Base-by-base conservation (phyloP, 2,113 vertebrate species). In the Monopterus albus region DNA sequence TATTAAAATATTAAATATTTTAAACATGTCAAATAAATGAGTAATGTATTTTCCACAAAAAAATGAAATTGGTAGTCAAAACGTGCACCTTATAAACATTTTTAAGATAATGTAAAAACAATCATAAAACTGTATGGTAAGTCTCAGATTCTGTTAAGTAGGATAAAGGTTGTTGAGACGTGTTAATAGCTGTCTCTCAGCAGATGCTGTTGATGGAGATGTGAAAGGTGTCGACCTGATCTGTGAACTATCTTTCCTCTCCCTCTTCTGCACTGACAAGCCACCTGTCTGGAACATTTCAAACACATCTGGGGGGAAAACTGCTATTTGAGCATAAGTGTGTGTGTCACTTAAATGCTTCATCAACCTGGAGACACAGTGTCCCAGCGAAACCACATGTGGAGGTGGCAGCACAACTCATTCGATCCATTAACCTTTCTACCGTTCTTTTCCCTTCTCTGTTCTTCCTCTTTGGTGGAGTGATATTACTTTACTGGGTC, bases 401-500 rank as follows among this genome's bases (percentile, higher is more conserved):
- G 66, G 75, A 81, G 75, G 88, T 76, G 76, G 80, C 38, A 53
- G 56, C 53, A 21, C 31, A 46, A 65, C 53, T 83, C 79, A 66
- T 75, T 82, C 57, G 40, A 78, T 78, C 75, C 63, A 61, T 62
- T 38, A 72, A 55, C 78, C 78, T 82, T 69, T 66, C 21, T 51
- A 20, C 53, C 47, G 20, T 74, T 42, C 53, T 23, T 50, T 31
- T 28, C n/a, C 35, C 11, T 26, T 62, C 35, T 40, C 36, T 20
- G 5, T 64, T 72, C 79, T 58, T 72, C 64, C 71, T 77, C 68
- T 66, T 79, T 53, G 45, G 43, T 77, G 78, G 80, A 7, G 75
- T 71, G 82, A 90, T 92, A 91, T 92, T 88, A 87, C 79, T 91
- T 93, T 92, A 91, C 90, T 23, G 79, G 86, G 82, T 92, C 87